These are phyloP conservation scores for Hypselothyrea guttata DNA, from an alignment of 2,888 invertebrate genomes.

Conservation along the genomic window DNA sequence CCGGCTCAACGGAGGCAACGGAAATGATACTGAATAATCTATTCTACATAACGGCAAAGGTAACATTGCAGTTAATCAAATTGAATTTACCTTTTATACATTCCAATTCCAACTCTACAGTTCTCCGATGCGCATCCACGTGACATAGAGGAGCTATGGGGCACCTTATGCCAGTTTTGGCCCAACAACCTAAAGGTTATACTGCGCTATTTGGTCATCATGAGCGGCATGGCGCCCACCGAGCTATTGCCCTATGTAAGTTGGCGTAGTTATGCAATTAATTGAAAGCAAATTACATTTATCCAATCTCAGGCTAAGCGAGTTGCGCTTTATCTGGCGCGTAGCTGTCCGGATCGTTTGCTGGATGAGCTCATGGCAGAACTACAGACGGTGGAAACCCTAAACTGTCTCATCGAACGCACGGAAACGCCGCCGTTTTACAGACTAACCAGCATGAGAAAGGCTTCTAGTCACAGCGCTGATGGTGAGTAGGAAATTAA, in stretches of 20 bases:
- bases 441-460: conserved; percentile 94
- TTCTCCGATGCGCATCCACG: conserved; percentile 97
- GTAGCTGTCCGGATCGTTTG: conserved; percentile 94
- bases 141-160: conserved; percentile 98
- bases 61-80: conserved; percentile 78
- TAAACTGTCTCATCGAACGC: conserved; percentile 97
- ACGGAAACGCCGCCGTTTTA: conserved; percentile 99
- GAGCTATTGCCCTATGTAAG: conserved; percentile 95
- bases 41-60: conserved; percentile 98
- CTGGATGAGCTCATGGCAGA: conserved; percentile 99
- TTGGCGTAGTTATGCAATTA: too few relatives aligned
- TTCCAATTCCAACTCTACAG: conserved; percentile 82
- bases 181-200: conserved; percentile 98
- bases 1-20: conserved; percentile 99
- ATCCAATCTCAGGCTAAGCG: conserved; percentile 91
- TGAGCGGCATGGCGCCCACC: conserved; percentile 98
- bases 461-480: conserved; percentile 91
- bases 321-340: conserved; percentile 95
- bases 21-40: conserved; percentile 99
- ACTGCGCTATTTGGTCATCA: conserved; percentile 96
- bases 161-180: conserved; percentile 97
- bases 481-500: conserved; percentile 82
- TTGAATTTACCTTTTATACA: not conserved
- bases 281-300: conserved; percentile 1
- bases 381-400: conserved; percentile 97